Conservation (phyloP, 1,140 invertebrate genomes). For the Brachionus plicatilis region DNA sequence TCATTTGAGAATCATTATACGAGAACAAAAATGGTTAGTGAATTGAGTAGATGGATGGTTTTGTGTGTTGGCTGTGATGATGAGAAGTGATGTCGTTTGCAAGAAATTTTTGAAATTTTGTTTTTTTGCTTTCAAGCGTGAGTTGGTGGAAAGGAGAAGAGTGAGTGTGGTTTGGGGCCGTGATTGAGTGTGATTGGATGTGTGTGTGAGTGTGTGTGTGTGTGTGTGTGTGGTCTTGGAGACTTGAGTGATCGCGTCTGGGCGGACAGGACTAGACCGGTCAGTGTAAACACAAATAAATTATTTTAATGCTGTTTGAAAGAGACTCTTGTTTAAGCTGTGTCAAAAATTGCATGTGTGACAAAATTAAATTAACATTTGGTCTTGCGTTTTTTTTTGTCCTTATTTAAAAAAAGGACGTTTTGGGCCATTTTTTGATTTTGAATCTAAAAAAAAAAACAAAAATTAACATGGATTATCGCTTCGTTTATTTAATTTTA, state of each 20-base stretch:
- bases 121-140: constrained; percentile 17
- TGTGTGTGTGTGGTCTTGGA: neutral
- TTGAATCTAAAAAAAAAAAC: no score
- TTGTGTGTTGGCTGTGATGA: neutral
- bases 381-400: neutral
- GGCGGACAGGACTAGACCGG: neutral
- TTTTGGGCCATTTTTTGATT: no score
- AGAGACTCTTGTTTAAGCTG: neutral
- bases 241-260: neutral
- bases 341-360: neutral
- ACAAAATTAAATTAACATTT: neutral
- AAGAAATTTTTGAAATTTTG: neutral
- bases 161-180: neutral
- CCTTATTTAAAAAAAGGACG: neutral
- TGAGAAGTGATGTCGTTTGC: constrained; percentile 18
- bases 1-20: constrained; percentile 24
- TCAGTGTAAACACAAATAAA: neutral
- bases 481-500: no score
- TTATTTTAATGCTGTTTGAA: neutral
- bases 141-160: constrained; percentile 1
- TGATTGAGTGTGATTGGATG: neutral
- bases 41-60: neutral
- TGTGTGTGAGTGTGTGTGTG: neutral
- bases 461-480: no score
- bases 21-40: neutral